A percentile compares a stretch with the other conserved stretches of the same genome.
Evolutionary conservation across 1,140 invertebrate genomes (phyloP).

Genomic region (Gryon sp.): DNA sequence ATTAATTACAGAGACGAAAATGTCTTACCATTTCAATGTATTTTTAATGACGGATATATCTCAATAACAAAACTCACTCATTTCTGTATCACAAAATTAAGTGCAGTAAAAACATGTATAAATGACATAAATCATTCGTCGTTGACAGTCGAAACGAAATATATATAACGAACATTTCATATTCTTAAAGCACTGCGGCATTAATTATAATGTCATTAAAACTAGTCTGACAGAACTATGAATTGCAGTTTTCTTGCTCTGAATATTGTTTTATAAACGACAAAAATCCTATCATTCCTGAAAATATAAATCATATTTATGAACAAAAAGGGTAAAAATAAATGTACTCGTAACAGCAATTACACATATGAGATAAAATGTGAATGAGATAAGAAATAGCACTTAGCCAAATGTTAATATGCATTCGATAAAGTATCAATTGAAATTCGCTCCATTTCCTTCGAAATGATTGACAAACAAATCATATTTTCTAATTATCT

Average conservation of each 20-base stretch:
- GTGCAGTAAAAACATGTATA: constrained; percentile 1
- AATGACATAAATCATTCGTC: constrained; percentile 31
- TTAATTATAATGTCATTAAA: constrained; percentile 60
- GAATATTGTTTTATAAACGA: constrained; percentile 36
- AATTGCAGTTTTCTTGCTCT: constrained; percentile 42
- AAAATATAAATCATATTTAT: constrained; percentile 28
- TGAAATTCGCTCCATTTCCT: too few species aligned
- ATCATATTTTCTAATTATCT: too few species aligned
- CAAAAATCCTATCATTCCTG: constrained; percentile 8
- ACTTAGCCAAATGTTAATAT: constrained; percentile 10
- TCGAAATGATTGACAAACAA: too few species aligned
- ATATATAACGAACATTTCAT: constrained; percentile 34
- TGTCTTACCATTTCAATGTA: not conserved
- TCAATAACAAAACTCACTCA: constrained; percentile 1
- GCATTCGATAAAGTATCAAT: too few species aligned
- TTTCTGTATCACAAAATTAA: constrained; percentile 1
- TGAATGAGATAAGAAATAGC: constrained; percentile 11
- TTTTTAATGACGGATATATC: not conserved
- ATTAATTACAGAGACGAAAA: not conserved
- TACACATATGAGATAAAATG: constrained; percentile 15
- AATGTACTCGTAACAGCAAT: constrained; percentile 14
- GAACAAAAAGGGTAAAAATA: not conserved
- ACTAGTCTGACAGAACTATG: constrained; percentile 28
- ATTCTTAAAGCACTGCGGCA: constrained; percentile 33
- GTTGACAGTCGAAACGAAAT: constrained; percentile 42